Base-by-base conservation (phyloP, 2,113 vertebrate species). In the Centropus unirufus region DNA sequence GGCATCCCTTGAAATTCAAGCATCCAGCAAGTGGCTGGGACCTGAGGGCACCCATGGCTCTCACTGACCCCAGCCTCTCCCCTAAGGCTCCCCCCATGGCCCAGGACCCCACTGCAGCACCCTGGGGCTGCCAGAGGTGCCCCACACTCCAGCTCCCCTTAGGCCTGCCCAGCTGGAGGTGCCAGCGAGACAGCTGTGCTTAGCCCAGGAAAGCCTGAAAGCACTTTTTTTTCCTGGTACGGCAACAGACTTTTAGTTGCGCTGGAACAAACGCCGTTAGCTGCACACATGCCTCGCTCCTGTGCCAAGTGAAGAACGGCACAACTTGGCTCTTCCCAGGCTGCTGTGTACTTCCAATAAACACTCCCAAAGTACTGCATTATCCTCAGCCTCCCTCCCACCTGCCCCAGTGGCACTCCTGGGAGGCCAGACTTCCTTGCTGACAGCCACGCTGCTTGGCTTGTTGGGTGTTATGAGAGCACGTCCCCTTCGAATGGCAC, bases 391-490 rank as follows among this genome's bases (percentile, higher is more conserved):
- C 19, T 87, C 76, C 32, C 76, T 66, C 16, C 5, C 22, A 36
- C 36, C 77, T 8, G 1, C 59, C 66, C 68, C 81, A 76, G 75
- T 1, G 2, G n/a, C 49, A 47, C 3, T 14, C 67, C 58, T 30
- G 69, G 72, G 62, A 95, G 63, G n/a, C 61, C 77, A 92, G 46
- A 73, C 78, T 92, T 90, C 51, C 75, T 47, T 55, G 87, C 54
- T 73, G 64, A 85, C 69, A 91, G 69, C 66, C 87, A 44, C 0
- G 2, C 66, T 79, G 5, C 2, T 36, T 58, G 63, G 77, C 49
- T 92, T 89, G 42, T 42, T 42, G 80, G 42, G n/a, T 57, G 62
- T 95, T 92, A 95, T 19, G 87, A 87, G n/a, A 91, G 66, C 46
- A 80, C 62, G 58, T 79, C 64, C 90, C 77, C 54, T 84, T 67